Evolutionary conservation across 2,113 vertebrate species (phyloP).

Genomic region (Falcunculus frontatus): DNA sequence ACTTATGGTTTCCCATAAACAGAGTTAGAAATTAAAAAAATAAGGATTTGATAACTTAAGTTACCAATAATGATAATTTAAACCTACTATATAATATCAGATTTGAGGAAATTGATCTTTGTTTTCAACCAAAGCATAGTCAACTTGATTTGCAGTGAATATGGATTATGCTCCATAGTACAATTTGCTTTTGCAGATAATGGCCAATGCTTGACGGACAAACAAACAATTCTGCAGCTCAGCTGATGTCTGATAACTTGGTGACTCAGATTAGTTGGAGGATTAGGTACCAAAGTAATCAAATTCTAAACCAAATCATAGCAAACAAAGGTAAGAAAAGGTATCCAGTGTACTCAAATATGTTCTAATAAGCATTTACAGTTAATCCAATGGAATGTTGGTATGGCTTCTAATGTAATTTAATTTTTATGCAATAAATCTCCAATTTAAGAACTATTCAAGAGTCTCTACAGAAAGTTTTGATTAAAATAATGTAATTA

Average conservation of each 20-base stretch:
- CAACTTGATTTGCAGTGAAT: neutral
- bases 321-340: neutral
- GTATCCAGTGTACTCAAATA: neutral
- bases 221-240: neutral
- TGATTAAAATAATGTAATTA: neutral
- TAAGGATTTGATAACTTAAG: neutral
- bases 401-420: neutral
- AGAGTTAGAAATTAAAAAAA: neutral
- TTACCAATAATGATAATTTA: neutral
- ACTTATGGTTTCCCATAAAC: neutral
- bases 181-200: neutral
- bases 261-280: neutral
- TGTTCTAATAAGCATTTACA: neutral
- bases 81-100: neutral
- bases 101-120: neutral
- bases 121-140: neutral
- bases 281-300: neutral
- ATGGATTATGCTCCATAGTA: neutral
- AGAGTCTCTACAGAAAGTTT: neutral
- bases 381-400: neutral
- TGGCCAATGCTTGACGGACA: neutral
- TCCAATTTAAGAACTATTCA: neutral
- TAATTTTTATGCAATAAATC: neutral
- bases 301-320: neutral
- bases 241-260: neutral